Base-by-base conservation (phyloP, 2,888 invertebrate genomes). In the Serrognathus titanus region DNA sequence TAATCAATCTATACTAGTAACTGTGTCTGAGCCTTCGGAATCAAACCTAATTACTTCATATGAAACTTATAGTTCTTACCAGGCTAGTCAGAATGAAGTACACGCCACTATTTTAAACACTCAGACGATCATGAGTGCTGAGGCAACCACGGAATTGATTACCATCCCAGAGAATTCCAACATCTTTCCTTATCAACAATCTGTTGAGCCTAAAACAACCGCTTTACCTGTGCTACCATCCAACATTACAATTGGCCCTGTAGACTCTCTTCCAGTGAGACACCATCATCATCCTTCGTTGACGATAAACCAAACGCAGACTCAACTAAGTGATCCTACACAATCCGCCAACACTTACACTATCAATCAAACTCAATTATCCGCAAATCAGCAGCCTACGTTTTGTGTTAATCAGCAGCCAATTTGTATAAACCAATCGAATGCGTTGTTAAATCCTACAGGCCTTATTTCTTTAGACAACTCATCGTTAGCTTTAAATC, bases 21-120 rank as follows among this genome's bases (percentile, higher is more conserved):
- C 56, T 41, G 58, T 59, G 7, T 65, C 58, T 52, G 69, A 71
- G 58, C 46, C 60, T 6, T 16, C 60, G 11, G 68, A 70, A 62
- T 72, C 74, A 7, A 67, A 72, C 37, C 55, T 75, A 3, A 67
- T 75, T 53, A 68, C 73, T 39, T 72, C 76, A 1, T 75, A 69
- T 57, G 75, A 75, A 66, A 71, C 75, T 3, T 75, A 65, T 54
- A 75, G 63, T 50, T 59, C 63, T 6, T 63, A 53, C 49, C 63
- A 63, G 50, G 46, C 63, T 31, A 64, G 65, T 9, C 65, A 76
- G 61, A 76, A 75, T 60, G 72, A 76, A 63, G 70, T 75, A 11
- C 74, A 75, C 47, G 72, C 74, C 9, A 73, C 75, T 16, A 70
- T 74, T 24, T 61, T 75, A 40, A 75, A 76, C 67, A 71, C 74